Evolutionary conservation across 2,113 vertebrate genomes (phyloP), one percentile per base, ranked within the genome.

Genomic region (Fulica atra): DNA sequence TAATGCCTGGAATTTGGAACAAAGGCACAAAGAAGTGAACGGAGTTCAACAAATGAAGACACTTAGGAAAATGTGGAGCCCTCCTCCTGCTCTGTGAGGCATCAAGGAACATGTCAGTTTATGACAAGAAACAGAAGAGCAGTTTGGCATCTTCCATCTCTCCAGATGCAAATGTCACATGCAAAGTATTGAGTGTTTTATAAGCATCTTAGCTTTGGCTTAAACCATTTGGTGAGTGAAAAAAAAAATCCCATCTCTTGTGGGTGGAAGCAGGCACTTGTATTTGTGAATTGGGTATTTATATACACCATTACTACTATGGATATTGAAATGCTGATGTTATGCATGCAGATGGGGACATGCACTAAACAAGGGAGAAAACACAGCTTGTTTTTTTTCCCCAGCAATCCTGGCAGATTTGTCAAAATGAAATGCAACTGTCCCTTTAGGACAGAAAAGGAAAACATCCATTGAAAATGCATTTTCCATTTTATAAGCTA

Each of bases 81-180:
- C n/a, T 81, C 68, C n/a, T 48, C 76, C 24, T 72, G 65, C 70
- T 86, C 56, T 46, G 24, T 8, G 23, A 72, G 81, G 44, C 84
- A 57, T 18, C 2, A 4, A 53, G 81, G n/a, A 15, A 15, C 6
- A 28, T 54, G 63, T 12, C n/a, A 77, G 68, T 29, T 81, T 24
- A 19, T 26, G 40, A 76, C 0, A 20, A 40, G 54, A 85, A 94
- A 53, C 54, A 76, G 44, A 74, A 35, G 57, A 72, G 72, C 42
- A 33, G 10, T 61, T 94, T 91, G 93, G 89, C 79, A 77, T 33
- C 59, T 80, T 68, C 61, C 78, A 51, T 6, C 89, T 69, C 73
- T 69, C 74, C 94, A 94, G 93, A 84, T 94, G 91, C 91, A 85
- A 82, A 85, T 36, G 70, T 57, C 81, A 87, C 8, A 11, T 73